phyloP scores from a whole-genome alignment of 2,113 vertebrate species.

The Cinclus mexicanus region DNA sequence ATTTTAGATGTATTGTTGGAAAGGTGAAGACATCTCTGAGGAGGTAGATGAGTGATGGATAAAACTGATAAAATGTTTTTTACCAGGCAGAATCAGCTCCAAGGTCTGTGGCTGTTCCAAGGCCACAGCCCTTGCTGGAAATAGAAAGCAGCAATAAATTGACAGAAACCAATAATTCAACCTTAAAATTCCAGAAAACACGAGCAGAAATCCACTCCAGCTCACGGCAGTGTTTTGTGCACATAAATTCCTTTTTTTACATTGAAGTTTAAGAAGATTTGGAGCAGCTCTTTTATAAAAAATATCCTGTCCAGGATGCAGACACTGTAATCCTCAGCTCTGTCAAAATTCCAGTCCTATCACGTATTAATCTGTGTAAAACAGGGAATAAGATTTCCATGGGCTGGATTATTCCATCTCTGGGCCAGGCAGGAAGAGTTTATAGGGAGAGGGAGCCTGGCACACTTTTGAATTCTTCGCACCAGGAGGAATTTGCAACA shows the following conservation, averaged over 20 bases:
- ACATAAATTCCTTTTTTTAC: background rate
- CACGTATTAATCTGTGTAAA: background rate
- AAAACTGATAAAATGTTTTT: conserved; percentile 31
- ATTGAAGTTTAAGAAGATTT: background rate
- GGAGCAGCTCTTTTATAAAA: background rate
- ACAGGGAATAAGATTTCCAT: background rate
- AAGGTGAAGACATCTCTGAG: background rate
- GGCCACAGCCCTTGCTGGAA: conserved; percentile 19
- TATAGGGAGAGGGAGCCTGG: background rate
- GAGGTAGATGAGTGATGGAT: background rate
- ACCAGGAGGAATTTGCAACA: background rate
- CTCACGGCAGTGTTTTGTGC: background rate
- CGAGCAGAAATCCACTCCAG: background rate
- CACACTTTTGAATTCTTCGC: background rate
- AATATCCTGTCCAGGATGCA: background rate
- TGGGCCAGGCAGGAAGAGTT: background rate
- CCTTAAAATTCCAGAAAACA: background rate
- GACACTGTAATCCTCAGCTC: background rate
- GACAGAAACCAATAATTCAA: background rate
- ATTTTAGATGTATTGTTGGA: background rate
- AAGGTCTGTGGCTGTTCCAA: conserved; percentile 26
- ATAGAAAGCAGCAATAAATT: conserved; percentile 25
- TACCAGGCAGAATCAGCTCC: background rate
- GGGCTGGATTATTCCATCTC: background rate
- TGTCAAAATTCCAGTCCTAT: background rate